Percentiles rank a stretch among this genome's conserved stretches.
These are phyloP conservation scores for Drosophila meridiana DNA, from an alignment of 2,888 invertebrate species.

Conservation along the genomic window DNA sequence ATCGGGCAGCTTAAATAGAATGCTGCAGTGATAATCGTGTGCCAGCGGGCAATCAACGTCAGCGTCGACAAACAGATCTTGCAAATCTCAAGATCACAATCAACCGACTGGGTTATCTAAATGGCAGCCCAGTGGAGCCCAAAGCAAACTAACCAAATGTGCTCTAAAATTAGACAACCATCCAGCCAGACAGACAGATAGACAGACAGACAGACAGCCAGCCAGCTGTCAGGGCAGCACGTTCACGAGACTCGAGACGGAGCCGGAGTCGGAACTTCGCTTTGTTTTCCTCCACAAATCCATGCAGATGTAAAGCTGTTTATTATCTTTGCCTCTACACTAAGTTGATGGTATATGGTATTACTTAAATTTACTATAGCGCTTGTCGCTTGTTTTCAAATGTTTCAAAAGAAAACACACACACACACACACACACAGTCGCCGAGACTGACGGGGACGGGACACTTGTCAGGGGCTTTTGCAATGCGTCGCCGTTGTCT, in stretches of 20 bases:
- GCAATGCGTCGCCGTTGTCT: slow-evolving; percentile 48
- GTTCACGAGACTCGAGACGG: slow-evolving; percentile 64
- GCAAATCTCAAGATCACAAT: slow-evolving; percentile 56
- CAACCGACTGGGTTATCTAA: slow-evolving; percentile 57
- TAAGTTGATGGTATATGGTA: slow-evolving; percentile 42
- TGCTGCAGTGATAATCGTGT: slow-evolving; percentile 66
- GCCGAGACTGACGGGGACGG: slow-evolving; percentile 24
- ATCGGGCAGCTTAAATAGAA: slow-evolving; percentile 55
- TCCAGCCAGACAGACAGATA: slow-evolving; percentile 1
- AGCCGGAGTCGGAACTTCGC: slow-evolving; percentile 2
- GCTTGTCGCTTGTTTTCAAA: slow-evolving; percentile 36
- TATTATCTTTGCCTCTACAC: slow-evolving; percentile 56
- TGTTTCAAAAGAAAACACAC: slow-evolving; percentile 41
- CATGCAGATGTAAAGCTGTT: slow-evolving; percentile 60
- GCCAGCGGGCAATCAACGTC: slow-evolving; percentile 55
- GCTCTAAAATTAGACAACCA: slow-evolving; percentile 70
- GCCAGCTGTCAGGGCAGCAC: slow-evolving; percentile 53
- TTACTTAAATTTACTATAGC: slow-evolving; percentile 48
- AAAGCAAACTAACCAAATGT: slow-evolving; percentile 57
- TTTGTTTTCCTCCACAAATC: slow-evolving; percentile 53
- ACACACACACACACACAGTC: slow-evolving; percentile 43
- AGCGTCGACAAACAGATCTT: slow-evolving; percentile 52
- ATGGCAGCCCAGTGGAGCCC: slow-evolving; percentile 26
- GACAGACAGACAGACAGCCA: slow-evolving; percentile 2
- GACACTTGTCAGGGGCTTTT: slow-evolving; percentile 59